Evolutionary conservation across 2,113 vertebrate genomes (phyloP), one percentile per base, ranked within the genome.

Genomic region (Donacobius atricapilla): DNA sequence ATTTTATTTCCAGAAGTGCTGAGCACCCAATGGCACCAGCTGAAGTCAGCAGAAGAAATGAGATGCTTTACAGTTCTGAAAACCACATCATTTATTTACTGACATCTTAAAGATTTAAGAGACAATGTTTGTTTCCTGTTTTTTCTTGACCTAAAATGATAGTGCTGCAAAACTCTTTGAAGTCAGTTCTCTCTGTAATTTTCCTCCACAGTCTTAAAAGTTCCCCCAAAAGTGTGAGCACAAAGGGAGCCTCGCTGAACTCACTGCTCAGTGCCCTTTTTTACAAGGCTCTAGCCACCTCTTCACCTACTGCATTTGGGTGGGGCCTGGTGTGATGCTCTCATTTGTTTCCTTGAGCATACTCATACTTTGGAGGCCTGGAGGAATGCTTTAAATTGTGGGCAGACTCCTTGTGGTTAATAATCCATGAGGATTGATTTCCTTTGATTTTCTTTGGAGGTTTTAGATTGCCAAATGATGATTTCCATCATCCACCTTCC

Each of bases 1-100:
- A 68, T 71, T 96, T 96, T 89, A 96, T 94, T 95, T 94, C 95
- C 95, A 96, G 90, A 96, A 97, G 89, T 92, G 94, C 89, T 93
- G 93, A 95, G 79, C 60, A 70, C 60, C 88, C 90, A 87, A 39
- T 48, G 86, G 80, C 83, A 93, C 90, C 88, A 93, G 92, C 82
- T 96, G 91, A 96, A 96, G 93, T 97, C 94, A 95, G 92, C 91
- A 95, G 84, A 87, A 97, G 82, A 70, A 71, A 73, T 1, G 39
- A 95, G 75, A 95, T 81, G 79, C 53, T 95, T 93, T 93, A 89
- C 82, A 88, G 68, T 83, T 94, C 85, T 78, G 89, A 77, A 95
- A 91, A 90, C 28, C 51, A 84, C 93, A 96, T 94, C 9, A 92
- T 92, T 96, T 95, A 94, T 95, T 97, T 95, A 94, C 89, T 91